Evolutionary conservation across 2,797 vertebrate species (phyloP).

Genomic region (Enteromius viviparus): DNA sequence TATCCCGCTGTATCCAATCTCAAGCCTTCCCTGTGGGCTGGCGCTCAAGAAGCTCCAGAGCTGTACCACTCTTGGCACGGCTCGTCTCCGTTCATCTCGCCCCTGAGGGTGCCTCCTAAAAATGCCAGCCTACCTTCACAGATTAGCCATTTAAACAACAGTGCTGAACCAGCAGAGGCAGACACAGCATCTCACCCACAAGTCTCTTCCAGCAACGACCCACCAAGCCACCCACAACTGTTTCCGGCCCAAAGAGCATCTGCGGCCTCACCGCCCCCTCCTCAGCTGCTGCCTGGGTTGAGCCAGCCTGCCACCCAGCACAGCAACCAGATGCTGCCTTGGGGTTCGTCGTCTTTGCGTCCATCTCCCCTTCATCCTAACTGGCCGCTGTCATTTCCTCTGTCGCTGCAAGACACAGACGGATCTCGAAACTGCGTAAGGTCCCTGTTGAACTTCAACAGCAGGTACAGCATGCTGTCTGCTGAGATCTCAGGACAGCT

Average conservation of each 20-base stretch:
- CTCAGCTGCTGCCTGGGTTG: slow-evolving; percentile 56
- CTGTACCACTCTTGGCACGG: slow-evolving; percentile 31
- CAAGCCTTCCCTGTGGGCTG: slow-evolving; percentile 59
- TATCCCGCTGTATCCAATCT: slow-evolving; percentile 32
- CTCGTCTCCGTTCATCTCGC: slow-evolving; percentile 2
- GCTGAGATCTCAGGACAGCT: slow-evolving; percentile 45
- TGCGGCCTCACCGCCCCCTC: slow-evolving; percentile 5
- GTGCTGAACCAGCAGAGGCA: slow-evolving; percentile 9
- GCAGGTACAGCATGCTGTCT: slow-evolving; percentile 54
- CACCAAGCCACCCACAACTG: not conserved
- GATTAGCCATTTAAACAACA: not conserved
- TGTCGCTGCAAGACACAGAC: slow-evolving; percentile 52
- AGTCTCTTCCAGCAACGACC: slow-evolving; percentile 64
- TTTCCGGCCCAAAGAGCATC: slow-evolving; percentile 14
- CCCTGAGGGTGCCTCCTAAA: slow-evolving; percentile 27
- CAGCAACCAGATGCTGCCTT: slow-evolving; percentile 63
- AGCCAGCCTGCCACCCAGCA: slow-evolving; percentile 47
- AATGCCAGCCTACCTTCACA: not conserved
- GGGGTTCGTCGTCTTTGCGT: slow-evolving; percentile 59
- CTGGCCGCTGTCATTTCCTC: slow-evolving; percentile 61
- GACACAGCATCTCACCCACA: slow-evolving; percentile 56
- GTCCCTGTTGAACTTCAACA: slow-evolving; percentile 54
- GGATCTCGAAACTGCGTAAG: slow-evolving; percentile 42
- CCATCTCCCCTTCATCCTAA: slow-evolving; percentile 58
- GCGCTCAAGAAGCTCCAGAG: slow-evolving; percentile 2